Conservation (phyloP, 35 echinoderm and acorn worm species). For the Apostichopus californicus region DNA sequence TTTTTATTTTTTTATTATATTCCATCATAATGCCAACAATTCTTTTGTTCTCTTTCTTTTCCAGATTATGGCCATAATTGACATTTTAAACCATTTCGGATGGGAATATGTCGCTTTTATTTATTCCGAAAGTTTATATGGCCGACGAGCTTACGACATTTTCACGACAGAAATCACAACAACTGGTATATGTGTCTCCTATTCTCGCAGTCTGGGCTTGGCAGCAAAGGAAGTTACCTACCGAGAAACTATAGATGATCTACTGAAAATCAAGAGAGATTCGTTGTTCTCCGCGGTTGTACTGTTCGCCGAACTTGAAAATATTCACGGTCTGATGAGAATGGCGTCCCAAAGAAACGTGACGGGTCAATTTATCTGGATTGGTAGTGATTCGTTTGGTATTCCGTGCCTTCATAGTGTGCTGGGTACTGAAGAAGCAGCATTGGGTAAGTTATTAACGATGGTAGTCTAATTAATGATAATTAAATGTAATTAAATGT, state of each 20-base stretch:
- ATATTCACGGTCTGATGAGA: constrained; percentile 5
- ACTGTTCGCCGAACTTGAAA: constrained; percentile 37
- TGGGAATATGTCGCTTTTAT: constrained; percentile 45
- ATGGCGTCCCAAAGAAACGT: neutral
- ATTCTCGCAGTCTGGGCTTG: neutral
- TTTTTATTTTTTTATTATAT: too few species aligned
- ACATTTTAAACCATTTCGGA: constrained; percentile 9
- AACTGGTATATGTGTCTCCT: constrained; percentile 7
- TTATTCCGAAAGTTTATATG: constrained; percentile 35
- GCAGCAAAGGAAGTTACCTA: neutral
- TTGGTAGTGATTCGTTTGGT: constrained; percentile 41
- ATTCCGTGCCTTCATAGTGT: constrained; percentile 35
- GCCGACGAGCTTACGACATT: neutral
- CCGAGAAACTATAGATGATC: neutral
- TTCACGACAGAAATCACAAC: neutral
- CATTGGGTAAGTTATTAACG: neutral
- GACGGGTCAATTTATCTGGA: constrained; percentile 17
- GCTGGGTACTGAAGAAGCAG: neutral
- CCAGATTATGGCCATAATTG: constrained; percentile 33
- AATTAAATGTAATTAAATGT: too few species aligned
- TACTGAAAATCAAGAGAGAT: neutral
- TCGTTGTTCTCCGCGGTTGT: constrained; percentile 2
- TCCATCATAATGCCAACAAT: neutral
- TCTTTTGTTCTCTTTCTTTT: neutral
- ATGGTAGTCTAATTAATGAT: neutral